Base-by-base conservation (phyloP, 1,140 invertebrate species). In the Ceratina japonica region DNA sequence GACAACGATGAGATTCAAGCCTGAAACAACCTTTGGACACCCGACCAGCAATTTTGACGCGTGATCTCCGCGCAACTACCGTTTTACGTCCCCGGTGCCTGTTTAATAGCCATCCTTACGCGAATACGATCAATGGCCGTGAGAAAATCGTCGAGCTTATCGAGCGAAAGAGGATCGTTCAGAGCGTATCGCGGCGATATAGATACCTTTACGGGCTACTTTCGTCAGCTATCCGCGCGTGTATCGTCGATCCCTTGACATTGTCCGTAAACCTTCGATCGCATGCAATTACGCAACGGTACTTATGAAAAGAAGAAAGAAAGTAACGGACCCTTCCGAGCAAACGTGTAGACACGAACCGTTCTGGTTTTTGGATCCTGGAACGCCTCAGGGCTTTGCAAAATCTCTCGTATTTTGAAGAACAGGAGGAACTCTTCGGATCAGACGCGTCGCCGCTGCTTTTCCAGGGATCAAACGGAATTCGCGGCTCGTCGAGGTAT, bases 131-230 rank as follows among this genome's bases (percentile, higher is more conserved):
- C 82, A 73, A 78, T 54, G 61, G 65, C 69, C 44, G 74, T 20
- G 70, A 49, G 18, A n/a, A 52, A 65, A 52, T 31, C 37, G 80
- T 31, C 61, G 49, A 22, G 68, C 49, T 49, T 59, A 64, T 82
- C 75, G 80, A 56, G 58, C 16, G 20, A n/a, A 27, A 31, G 24
- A 44, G 37, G 54, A 24, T 65, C 58, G 62, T 83, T 84, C 59
- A 71, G 71, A 83, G 76, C 68, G 76, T 83, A 83, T 84, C 82
- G 82, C 76, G 61, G 5, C 61, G 56, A 65, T 80, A 73, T 84
- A 83, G 72, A 75, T 66, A 56, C 69, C 71, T 84, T 84, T 80
- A 84, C 52, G 76, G 54, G 24, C 64, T 49, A 31, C 70, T 56
- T 54, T 70, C 13, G 44, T 18, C 54, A 44, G 59, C 58, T 75